Evolutionary conservation across 2,797 vertebrate genomes (phyloP).

Genomic region (Pyrocephalus nanus): DNA sequence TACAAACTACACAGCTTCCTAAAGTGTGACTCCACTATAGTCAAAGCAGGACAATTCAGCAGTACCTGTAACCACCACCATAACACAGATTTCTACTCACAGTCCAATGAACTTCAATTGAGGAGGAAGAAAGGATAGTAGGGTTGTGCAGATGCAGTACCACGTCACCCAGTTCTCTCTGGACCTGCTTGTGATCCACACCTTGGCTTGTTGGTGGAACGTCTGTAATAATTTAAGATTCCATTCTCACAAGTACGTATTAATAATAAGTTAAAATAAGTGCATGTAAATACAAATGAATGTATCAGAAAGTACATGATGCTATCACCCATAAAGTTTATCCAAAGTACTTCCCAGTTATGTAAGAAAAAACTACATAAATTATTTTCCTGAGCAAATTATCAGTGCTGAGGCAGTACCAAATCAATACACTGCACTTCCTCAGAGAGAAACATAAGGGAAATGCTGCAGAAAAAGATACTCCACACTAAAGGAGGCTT

Average conservation of each 20-base stretch:
- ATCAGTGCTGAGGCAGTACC: background rate
- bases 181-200: constrained; percentile 96
- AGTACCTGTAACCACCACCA: background rate
- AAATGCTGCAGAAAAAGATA: background rate
- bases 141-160: constrained; percentile 97
- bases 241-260: background rate
- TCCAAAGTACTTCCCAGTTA: background rate
- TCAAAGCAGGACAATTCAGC: background rate
- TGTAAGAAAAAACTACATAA: background rate
- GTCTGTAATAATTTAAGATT: constrained; percentile 79
- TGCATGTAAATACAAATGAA: background rate
- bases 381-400: background rate
- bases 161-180: constrained; percentile 92
- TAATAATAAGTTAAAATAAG: background rate
- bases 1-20: background rate
- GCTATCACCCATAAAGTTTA: background rate
- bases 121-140: constrained; percentile 95
- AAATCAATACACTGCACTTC: background rate
- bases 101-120: constrained; percentile 96
- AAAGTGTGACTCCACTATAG: background rate
- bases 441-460: background rate
- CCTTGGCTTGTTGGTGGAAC: constrained; percentile 95
- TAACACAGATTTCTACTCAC: constrained; percentile 77
- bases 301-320: background rate
- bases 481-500: background rate